Base-by-base conservation (phyloP, 2,113 vertebrate genomes). In the Neolamprologus falcicula region DNA sequence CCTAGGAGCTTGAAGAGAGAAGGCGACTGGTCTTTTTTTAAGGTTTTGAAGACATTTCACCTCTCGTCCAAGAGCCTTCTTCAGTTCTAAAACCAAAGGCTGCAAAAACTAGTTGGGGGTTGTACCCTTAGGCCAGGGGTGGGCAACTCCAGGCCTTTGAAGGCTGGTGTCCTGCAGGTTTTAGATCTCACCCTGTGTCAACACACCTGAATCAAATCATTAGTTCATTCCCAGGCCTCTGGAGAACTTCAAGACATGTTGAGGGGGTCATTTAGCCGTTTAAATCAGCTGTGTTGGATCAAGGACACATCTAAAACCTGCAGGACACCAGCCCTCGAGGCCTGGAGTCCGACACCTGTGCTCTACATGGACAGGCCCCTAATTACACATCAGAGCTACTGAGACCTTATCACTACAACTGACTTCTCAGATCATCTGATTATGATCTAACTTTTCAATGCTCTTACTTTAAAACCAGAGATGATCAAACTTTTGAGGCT, bases 211-310 rank as follows among this genome's bases (percentile, higher is more conserved):
- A 61, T 61, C 16, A 19, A 1, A 61, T 61, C 28, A 61, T 33
- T 0, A 61, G 57, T 61, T 61, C 28, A 2, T 61, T 19, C 0
- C 1, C 28, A 10, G 3, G 28, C 3, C 57, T 26, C 26, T 26
- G 26, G 26, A 26, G 26, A 26, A 26, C 26, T 26, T 26, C 26
- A 26, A 26, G 26, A 26, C 26, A 26, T 26, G 26, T 28, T 28
- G 26, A 28, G 26, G 26, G 1, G 26, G 26, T 28, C 5, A 28
- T 28, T 28, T 28, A 28, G 26, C 26, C 26, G 2, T 28, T 28
- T 28, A 28, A 28, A 28, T 28, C 26, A 28, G 26, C 26, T 28
- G 26, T 28, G 26, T 28, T 28, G 26, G 26, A 28, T 28, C 26
- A 28, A 28, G 26, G 26, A 28, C 26, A 28, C 26, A 28, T 28